Base-by-base conservation (phyloP, 2,113 vertebrate species). In the Gobius niger region DNA sequence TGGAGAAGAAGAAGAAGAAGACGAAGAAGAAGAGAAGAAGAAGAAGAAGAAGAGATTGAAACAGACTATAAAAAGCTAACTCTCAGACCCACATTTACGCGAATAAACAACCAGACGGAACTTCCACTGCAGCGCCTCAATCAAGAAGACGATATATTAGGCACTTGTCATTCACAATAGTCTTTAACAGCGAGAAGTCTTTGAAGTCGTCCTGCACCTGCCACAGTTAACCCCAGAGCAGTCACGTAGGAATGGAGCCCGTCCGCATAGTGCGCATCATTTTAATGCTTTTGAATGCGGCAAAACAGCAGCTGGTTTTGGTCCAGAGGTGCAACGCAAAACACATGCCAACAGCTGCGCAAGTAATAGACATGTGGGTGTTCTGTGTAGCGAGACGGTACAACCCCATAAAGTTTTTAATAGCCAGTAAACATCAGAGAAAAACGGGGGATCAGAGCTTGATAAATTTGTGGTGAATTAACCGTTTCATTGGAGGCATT, bases 391-490 rank as follows among this genome's bases (percentile, higher is more conserved):
- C 47, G 54, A 9, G 56, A 11, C 14, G 12, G n/a, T 47, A 51
- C 65, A 65, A 68, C 56, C 65, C 63, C 59, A 76, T 74, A 54
- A 82, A 72, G 9, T 44, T 73, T 84, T 75, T 51, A 78, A 73
- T 47, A 65, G 60, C 3, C 46, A 54, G 16, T 83, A 82, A 85
- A 85, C 71, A 78, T 86, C 62, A 78, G 47, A 79, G 7, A 60
- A 78, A 78, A 64, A 2, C 0, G 68, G 64, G 49, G 63, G 78
- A 76, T 80, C 60, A 82, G 51, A 68, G 47, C 57, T 10, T 8
- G 56, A 67, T 66, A n/a, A 54, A 68, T 49, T 59, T 15, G 63
- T 40, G 63, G 57, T 69, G 67, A 73, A 62, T 16, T 76, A 76
- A 72, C 65, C 6, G 16, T 13, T 83, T 75, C 15, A 47, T 47